Percentiles rank a stretch among this genome's conserved stretches.
Evolutionary conservation across 1,140 invertebrate genomes (phyloP).

Genomic region (Papilio dardanus): DNA sequence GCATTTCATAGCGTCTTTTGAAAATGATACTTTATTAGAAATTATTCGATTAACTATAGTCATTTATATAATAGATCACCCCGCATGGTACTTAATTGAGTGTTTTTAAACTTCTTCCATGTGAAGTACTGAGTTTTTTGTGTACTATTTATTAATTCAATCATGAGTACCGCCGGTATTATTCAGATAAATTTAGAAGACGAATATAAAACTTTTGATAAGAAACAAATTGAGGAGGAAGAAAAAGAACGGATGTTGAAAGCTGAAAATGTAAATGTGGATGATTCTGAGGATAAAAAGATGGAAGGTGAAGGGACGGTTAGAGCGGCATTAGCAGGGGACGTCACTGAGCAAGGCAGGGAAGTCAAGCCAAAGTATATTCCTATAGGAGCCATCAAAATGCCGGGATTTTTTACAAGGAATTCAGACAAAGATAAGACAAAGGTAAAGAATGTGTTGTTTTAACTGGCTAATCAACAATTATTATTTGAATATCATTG

Average conservation of each 20-base stretch:
- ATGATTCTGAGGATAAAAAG: conserved; percentile 67
- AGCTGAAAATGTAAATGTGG: conserved; percentile 82
- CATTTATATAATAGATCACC: background rate
- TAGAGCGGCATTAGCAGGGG: conserved; percentile 79
- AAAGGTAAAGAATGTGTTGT: conserved; percentile 52
- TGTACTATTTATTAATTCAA: conserved; percentile 42
- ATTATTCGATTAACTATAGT: background rate
- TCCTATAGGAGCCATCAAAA: conserved; percentile 91
- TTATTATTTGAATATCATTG: background rate
- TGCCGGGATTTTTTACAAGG: conserved; percentile 91
- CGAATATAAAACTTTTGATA: conserved; percentile 85
- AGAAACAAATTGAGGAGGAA: conserved; percentile 88
- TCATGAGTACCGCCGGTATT: conserved; percentile 69
- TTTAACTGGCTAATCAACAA: background rate
- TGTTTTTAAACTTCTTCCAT: background rate
- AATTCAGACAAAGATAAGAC: conserved; percentile 88
- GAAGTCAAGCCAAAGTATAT: conserved; percentile 91
- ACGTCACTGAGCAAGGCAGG: conserved; percentile 85
- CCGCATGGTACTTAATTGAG: background rate
- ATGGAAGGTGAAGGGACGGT: conserved; percentile 82
- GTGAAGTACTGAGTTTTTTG: conserved; percentile 29
- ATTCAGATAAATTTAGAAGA: conserved; percentile 70
- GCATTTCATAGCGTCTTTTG: conserved; percentile 31
- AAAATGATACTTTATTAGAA: conserved; percentile 33
- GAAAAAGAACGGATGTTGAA: conserved; percentile 89